phyloP scores from a whole-genome alignment of 2,888 invertebrate species.

The Macrophya alboannulata region DNA sequence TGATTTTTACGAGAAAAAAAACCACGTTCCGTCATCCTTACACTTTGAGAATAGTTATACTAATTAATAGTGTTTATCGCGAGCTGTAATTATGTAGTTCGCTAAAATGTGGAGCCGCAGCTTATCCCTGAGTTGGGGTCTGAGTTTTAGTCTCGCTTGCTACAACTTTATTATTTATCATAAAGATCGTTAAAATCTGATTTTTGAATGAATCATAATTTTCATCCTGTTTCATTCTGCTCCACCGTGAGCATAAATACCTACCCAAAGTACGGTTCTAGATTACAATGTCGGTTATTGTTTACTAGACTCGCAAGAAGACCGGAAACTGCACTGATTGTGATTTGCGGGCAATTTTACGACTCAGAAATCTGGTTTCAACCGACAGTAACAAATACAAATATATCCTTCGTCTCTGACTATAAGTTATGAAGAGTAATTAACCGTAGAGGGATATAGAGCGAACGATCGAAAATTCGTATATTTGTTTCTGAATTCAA shows the following conservation, averaged over 20 bases:
- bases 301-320: neutral
- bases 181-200: neutral
- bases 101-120: neutral
- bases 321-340: constrained; percentile 42
- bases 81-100: neutral
- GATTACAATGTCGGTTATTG: constrained; percentile 4
- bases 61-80: constrained; percentile 7
- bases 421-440: constrained; percentile 27
- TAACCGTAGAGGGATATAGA: neutral
- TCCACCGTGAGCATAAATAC: neutral
- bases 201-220: neutral
- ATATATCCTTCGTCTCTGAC: constrained; percentile 35
- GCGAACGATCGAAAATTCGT: neutral
- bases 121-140: neutral
- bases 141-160: neutral
- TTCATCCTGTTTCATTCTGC: neutral
- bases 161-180: neutral
- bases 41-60: neutral
- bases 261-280: neutral
- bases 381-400: constrained; percentile 39
- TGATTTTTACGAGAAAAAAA: constrained; percentile 70
- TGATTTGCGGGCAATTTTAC: constrained; percentile 47
- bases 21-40: neutral
- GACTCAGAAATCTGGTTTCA: constrained; percentile 47
- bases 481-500: neutral